These are phyloP conservation scores for Gari tellinella DNA, from an alignment of 2,888 invertebrate species.

Conservation along the genomic window DNA sequence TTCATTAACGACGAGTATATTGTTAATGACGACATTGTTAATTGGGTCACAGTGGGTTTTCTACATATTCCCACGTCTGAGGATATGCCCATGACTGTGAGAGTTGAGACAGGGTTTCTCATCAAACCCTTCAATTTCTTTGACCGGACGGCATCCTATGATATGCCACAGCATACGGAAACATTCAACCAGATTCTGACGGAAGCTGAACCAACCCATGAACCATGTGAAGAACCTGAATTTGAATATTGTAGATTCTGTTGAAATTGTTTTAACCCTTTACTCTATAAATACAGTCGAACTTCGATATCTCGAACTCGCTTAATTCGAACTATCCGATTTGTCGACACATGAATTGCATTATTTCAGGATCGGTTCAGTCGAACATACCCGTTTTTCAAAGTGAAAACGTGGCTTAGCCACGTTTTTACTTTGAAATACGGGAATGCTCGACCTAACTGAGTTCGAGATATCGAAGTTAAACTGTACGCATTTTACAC, in stretches of 20 bases:
- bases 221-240: slow-evolving; percentile 46
- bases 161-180: slow-evolving; percentile 64
- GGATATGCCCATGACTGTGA: slow-evolving; percentile 69
- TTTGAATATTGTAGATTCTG: slow-evolving; percentile 39
- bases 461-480: no score
- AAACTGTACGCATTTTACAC: no score
- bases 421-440: no score
- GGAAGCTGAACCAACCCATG: slow-evolving; percentile 45
- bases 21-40: slow-evolving; percentile 65
- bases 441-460: no score
- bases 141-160: slow-evolving; percentile 65
- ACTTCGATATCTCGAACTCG: no score
- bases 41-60: slow-evolving; percentile 69
- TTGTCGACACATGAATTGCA: no score
- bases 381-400: no score
- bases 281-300: no score
- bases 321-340: no score
- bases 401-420: no score
- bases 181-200: slow-evolving; percentile 32
- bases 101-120: slow-evolving; percentile 64
- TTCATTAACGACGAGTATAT: slow-evolving; percentile 62
- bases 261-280: no score
- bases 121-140: slow-evolving; percentile 70
- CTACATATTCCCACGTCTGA: slow-evolving; percentile 70
- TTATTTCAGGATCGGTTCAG: no score